phyloP scores from a whole-genome alignment of 2,797 vertebrate species.

The Phrynocephalus guinanensis region DNA sequence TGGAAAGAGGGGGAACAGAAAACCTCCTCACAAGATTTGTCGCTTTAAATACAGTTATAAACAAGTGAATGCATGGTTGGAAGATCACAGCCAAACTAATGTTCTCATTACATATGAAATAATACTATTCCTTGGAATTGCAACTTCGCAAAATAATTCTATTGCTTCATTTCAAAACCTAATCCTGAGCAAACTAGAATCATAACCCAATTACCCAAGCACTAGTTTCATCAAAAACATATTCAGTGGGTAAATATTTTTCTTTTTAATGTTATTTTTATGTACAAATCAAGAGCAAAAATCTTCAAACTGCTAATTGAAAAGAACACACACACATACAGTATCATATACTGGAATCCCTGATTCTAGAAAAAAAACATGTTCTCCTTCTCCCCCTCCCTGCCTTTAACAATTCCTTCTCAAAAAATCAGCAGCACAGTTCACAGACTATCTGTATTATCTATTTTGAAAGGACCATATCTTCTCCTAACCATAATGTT shows the following conservation, averaged over 20 bases:
- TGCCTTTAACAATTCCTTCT: not conserved
- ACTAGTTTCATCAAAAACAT: conserved; percentile 25
- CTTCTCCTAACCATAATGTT: too few species aligned
- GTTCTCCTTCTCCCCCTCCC: not conserved
- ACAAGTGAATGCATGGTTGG: not conserved
- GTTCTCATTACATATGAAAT: conserved; percentile 15
- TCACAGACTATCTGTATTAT: not conserved
- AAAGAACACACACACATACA: not conserved
- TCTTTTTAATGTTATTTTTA: conserved; percentile 42
- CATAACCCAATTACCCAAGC: conserved; percentile 28
- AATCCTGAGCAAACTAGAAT: conserved; percentile 26
- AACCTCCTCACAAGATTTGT: not conserved
- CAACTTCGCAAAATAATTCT: conserved; percentile 6
- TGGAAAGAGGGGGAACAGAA: not conserved
- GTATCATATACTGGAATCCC: not conserved
- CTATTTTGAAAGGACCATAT: too few species aligned
- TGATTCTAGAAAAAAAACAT: not conserved
- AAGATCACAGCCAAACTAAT: not conserved
- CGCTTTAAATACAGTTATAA: not conserved
- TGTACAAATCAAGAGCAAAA: conserved; percentile 35
- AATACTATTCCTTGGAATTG: not conserved
- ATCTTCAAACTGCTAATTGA: conserved; percentile 7
- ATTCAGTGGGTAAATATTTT: not conserved
- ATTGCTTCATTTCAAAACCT: conserved; percentile 27
- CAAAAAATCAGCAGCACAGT: not conserved